These are phyloP conservation scores for Salarias fasciatus DNA, from an alignment of 2,797 vertebrate species.

Conservation along the genomic window DNA sequence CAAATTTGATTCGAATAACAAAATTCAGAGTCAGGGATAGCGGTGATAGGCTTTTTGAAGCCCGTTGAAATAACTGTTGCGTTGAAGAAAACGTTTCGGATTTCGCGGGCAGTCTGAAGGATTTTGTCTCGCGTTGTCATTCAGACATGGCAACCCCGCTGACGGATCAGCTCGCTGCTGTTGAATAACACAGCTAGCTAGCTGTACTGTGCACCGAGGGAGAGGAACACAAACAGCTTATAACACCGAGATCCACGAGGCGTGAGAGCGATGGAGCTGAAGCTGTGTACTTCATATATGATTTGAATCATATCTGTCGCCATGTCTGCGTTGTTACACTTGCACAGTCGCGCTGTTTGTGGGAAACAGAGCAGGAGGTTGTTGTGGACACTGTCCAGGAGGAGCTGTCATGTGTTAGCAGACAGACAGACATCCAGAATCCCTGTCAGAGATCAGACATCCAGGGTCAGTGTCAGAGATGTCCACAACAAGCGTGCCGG, in stretches of 20 bases:
- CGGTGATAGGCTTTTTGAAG: too few relatives aligned
- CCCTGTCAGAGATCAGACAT: constrained; percentile 13
- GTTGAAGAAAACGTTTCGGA: too few relatives aligned
- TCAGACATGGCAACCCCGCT: background rate
- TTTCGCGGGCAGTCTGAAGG: too few relatives aligned
- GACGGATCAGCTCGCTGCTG: constrained; percentile 26
- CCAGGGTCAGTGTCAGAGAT: constrained; percentile 9
- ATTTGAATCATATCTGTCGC: background rate
- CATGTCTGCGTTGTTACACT: constrained; percentile 77
- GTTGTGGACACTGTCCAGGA: constrained; percentile 49
- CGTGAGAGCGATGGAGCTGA: constrained; percentile 18
- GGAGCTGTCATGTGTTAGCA: constrained; percentile 29
- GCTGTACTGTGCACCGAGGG: background rate
- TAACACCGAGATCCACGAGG: background rate
- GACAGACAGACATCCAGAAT: constrained; percentile 2
- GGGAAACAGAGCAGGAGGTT: constrained; percentile 47
- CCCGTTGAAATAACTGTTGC: too few relatives aligned
- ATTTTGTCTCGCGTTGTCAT: too few relatives aligned
- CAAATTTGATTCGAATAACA: too few relatives aligned
- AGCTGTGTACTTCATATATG: background rate
- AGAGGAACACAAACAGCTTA: constrained; percentile 33
- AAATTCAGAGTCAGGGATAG: too few relatives aligned
- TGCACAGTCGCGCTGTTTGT: constrained; percentile 48
- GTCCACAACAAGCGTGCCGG: too few relatives aligned
- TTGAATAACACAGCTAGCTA: constrained; percentile 48